phyloP scores from a whole-genome alignment of 2,797 vertebrate genomes.

The Meriones psammophilus region DNA sequence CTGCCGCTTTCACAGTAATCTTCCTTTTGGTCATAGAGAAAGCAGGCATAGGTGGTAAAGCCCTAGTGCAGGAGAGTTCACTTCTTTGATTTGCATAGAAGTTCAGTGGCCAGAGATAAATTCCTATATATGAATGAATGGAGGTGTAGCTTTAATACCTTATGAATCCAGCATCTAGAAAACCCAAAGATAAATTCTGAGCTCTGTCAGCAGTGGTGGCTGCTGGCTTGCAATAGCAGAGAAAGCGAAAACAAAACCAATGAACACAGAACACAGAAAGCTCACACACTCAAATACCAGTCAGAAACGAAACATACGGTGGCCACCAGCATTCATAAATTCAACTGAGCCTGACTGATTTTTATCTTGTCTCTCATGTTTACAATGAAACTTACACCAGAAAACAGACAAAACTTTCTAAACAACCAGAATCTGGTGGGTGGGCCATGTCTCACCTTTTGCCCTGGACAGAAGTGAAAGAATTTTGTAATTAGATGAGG shows the following conservation, averaged over 20 bases:
- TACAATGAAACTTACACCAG: background rate
- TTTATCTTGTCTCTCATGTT: background rate
- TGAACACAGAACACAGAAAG: background rate
- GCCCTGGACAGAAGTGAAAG: background rate
- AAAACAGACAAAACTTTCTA: background rate
- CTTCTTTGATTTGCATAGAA: background rate
- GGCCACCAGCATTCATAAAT: background rate
- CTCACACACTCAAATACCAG: background rate
- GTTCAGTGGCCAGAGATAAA: background rate
- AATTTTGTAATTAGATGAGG: background rate
- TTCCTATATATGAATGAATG: background rate
- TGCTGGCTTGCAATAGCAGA: background rate
- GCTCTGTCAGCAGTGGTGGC: background rate
- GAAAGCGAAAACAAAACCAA: background rate
- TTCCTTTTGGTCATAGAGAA: too few relatives aligned
- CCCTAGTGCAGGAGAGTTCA: too few relatives aligned
- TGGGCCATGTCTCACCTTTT: background rate
- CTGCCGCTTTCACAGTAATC: too few relatives aligned
- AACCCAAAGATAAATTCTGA: background rate
- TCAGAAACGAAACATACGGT: background rate
- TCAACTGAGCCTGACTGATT: background rate
- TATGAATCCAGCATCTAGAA: background rate
- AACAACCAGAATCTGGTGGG: background rate
- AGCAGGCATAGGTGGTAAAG: too few relatives aligned
- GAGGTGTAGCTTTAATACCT: background rate